phyloP scores from a whole-genome alignment of 2,888 invertebrate genomes.

The Caenorhabditis afra region DNA sequence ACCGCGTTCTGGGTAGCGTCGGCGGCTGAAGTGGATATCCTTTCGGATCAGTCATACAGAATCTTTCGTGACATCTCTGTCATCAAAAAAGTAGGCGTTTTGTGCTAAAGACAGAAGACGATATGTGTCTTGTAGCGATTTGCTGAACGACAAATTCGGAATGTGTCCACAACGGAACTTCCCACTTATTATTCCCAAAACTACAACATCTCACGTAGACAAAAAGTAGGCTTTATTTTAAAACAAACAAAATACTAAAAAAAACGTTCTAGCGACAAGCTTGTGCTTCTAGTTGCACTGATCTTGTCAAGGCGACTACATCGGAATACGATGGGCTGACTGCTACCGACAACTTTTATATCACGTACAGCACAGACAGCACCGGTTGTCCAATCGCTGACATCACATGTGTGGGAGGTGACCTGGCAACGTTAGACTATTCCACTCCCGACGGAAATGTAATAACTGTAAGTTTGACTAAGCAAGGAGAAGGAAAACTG shows the following conservation, averaged over 20 bases:
- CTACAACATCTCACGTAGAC: constrained; percentile 32
- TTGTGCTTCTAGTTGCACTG: constrained; percentile 35
- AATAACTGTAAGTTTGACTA: constrained; percentile 23
- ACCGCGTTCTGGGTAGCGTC: constrained; percentile 16
- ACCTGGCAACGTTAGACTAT: constrained; percentile 44
- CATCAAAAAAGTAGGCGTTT: constrained; percentile 32
- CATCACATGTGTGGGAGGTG: constrained; percentile 51
- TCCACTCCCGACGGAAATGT: not conserved
- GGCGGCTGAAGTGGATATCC: constrained; percentile 16
- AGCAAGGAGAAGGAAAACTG: not conserved
- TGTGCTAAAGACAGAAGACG: not conserved
- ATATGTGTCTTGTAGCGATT: constrained; percentile 8
- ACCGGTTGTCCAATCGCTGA: constrained; percentile 34
- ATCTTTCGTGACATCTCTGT: constrained; percentile 42
- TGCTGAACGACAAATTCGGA: constrained; percentile 26
- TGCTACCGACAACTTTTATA: constrained; percentile 54
- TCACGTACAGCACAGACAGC: constrained; percentile 40
- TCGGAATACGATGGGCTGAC: constrained; percentile 38
- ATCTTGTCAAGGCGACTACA: constrained; percentile 33
- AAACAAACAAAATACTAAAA: too few species aligned
- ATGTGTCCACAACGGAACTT: constrained; percentile 23
- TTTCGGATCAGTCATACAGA: constrained; percentile 30
- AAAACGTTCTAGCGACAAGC: constrained; percentile 40
- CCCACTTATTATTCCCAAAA: constrained; percentile 34
- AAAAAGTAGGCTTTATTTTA: too few species aligned